phyloP scores from a whole-genome alignment of 2,113 vertebrate genomes.

The Strigops habroptila region DNA sequence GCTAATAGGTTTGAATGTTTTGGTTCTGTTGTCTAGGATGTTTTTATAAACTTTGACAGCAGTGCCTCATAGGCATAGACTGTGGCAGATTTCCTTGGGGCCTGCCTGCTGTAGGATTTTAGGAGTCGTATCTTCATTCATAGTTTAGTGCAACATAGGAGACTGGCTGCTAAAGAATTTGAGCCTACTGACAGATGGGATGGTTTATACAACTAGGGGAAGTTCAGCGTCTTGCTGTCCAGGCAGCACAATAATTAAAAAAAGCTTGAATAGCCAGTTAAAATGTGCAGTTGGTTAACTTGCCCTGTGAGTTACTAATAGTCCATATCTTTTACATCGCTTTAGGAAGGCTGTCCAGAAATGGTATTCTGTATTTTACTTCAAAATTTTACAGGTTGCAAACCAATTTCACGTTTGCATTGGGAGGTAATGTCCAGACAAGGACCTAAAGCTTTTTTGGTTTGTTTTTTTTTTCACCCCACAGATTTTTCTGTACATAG shows the following conservation, averaged over 20 bases:
- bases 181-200: not conserved
- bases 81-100: not conserved
- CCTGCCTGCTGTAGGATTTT: not conserved
- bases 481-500: not conserved
- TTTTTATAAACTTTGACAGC: not conserved
- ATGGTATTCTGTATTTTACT: not conserved
- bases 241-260: not conserved
- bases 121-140: not conserved
- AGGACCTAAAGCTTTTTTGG: not conserved
- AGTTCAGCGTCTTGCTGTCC: not conserved
- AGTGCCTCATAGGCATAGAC: not conserved
- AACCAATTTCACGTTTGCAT: rapidly evolving
- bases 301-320: not conserved
- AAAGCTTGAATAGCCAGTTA: not conserved
- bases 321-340: not conserved
- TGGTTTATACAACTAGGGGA: not conserved
- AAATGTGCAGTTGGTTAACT: not conserved
- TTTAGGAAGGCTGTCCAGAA: not conserved
- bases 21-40: not conserved
- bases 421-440: not conserved
- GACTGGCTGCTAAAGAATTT: not conserved
- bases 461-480: not conserved
- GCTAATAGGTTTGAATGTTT: not conserved
- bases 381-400: not conserved
- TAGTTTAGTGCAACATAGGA: not conserved